phyloP scores from a whole-genome alignment of 2,797 vertebrate species.

The Calcarius lapponicus region DNA sequence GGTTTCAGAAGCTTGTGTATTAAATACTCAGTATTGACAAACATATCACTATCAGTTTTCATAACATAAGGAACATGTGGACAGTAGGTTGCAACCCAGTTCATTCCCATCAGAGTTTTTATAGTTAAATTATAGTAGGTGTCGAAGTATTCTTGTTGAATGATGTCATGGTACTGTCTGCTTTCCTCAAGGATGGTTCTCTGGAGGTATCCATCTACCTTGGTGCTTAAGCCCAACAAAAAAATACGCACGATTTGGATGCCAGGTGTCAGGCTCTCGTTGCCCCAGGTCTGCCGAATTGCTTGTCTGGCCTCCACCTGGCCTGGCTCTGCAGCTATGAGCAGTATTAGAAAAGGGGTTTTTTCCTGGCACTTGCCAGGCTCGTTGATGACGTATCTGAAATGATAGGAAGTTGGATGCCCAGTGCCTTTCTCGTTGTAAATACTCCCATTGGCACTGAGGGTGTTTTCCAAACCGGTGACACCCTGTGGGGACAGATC shows the following conservation, averaged over 20 bases:
- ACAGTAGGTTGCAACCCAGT: constrained; percentile 93
- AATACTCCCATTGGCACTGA: constrained; percentile 82
- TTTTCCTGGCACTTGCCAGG: constrained; percentile 84
- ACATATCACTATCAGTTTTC: constrained; percentile 99
- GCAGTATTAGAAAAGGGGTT: constrained; percentile 87
- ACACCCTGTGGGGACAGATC: constrained; percentile 76
- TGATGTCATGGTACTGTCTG: constrained; percentile 85
- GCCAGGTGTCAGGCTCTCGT: constrained; percentile 83
- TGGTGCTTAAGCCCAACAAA: constrained; percentile 84
- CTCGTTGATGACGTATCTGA: constrained; percentile 90
- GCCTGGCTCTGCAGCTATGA: constrained; percentile 89
- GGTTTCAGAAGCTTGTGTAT: constrained; percentile 91
- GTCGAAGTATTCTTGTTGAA: constrained; percentile 94
- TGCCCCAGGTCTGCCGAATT: constrained; percentile 96
- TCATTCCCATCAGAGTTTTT: constrained; percentile 98
- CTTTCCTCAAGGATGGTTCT: constrained; percentile 88
- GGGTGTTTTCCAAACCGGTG: constrained; percentile 74
- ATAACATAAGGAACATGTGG: constrained; percentile 88
- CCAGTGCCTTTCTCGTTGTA: constrained; percentile 76
- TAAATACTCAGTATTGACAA: constrained; percentile 95
- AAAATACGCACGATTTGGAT: constrained; percentile 86
- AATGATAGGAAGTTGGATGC: constrained; percentile 77
- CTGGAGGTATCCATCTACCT: constrained; percentile 81
- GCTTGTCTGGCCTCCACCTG: constrained; percentile 90
- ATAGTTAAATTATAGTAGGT: constrained; percentile 95